These are phyloP conservation scores for Gobiocypris rarus DNA, from an alignment of 2,113 vertebrate genomes.

Conservation along the genomic window DNA sequence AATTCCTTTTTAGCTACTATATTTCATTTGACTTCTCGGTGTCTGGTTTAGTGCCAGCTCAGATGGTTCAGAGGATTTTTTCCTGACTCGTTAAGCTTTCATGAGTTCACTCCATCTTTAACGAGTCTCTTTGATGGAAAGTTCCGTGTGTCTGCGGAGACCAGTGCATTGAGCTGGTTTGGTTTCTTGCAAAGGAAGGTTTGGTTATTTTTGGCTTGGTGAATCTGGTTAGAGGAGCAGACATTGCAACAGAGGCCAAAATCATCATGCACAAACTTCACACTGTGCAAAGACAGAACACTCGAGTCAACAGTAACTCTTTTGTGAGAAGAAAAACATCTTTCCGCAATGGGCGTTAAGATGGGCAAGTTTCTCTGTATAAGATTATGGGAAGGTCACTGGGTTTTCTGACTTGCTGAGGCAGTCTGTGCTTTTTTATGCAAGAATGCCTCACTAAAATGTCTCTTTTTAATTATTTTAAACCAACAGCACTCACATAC, in stretches of 20 bases:
- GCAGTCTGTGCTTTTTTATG: neutral
- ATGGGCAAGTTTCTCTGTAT: neutral
- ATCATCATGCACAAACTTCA: neutral
- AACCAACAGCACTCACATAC: neutral
- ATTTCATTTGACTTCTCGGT: neutral
- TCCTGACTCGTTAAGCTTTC: slow-evolving; percentile 70
- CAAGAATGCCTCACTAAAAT: neutral
- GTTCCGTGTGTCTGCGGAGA: slow-evolving; percentile 56
- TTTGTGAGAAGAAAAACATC: neutral
- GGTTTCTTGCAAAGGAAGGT: slow-evolving; percentile 10
- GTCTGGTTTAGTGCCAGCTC: slow-evolving; percentile 1
- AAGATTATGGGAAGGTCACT: neutral
- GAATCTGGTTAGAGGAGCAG: neutral
- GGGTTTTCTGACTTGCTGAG: neutral
- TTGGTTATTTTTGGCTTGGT: slow-evolving; percentile 13
- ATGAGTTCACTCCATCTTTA: slow-evolving; percentile 71
- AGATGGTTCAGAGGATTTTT: slow-evolving; percentile 53
- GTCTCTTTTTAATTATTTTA: neutral
- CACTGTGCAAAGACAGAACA: neutral
- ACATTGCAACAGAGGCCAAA: neutral
- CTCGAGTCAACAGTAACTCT: neutral
- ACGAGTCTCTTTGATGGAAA: slow-evolving; percentile 73
- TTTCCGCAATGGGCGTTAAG: neutral
- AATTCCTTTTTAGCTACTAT: neutral
- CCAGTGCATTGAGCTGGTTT: slow-evolving; percentile 2